These are phyloP conservation scores for Mesocentrotus franciscanus DNA, from an alignment of 53 echinoderm and acorn worm genomes.

Conservation along the genomic window DNA sequence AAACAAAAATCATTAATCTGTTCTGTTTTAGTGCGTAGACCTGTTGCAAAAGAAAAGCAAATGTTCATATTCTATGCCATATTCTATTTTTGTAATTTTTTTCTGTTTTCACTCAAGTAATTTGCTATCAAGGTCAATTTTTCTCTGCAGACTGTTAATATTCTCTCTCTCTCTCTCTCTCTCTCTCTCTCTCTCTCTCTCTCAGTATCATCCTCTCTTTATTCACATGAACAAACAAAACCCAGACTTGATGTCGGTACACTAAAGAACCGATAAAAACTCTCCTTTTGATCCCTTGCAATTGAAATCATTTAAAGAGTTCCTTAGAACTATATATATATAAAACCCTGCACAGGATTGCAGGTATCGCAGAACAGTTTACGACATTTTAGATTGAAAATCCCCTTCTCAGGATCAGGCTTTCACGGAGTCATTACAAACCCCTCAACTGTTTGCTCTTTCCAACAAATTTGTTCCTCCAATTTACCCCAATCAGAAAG, in stretches of 20 bases:
- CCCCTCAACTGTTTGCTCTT: conserved; percentile 29
- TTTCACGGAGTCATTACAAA: conserved; percentile 34
- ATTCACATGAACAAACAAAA: background rate
- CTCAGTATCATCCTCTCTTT: background rate
- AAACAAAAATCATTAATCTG: background rate
- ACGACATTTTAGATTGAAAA: conserved; percentile 15
- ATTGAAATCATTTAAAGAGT: background rate
- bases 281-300: background rate
- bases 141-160: background rate
- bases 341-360: background rate
- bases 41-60: no score
- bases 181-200: background rate
- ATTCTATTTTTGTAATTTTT: no score
- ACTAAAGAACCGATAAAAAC: background rate
- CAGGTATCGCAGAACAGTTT: background rate
- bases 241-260: background rate
- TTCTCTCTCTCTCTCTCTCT: background rate
- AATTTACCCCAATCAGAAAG: conserved; percentile 8
- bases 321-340: background rate
- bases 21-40: no score
- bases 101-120: no score
- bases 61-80: no score
- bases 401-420: background rate
- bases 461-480: conserved; percentile 38
- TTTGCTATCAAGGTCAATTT: no score